These are phyloP conservation scores for Anomalospiza imberbis DNA, from an alignment of 2,797 vertebrate species.

Conservation along the genomic window DNA sequence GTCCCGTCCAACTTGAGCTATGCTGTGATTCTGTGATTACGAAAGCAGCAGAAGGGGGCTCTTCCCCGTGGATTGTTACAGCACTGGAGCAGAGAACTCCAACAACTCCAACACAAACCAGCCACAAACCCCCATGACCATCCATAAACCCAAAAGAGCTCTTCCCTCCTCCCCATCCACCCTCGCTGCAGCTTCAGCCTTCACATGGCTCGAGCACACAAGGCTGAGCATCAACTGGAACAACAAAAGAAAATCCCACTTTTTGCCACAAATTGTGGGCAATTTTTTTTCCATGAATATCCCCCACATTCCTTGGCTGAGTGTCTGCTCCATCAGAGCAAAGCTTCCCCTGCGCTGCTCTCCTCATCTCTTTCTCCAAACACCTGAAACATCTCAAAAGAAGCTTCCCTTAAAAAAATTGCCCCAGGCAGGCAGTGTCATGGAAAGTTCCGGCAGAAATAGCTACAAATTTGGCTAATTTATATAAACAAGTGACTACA, in stretches of 20 bases:
- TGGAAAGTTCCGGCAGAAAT: not conserved
- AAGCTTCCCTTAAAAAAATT: not conserved
- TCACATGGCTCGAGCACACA: not conserved
- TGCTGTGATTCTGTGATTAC: not conserved
- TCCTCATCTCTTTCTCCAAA: not conserved
- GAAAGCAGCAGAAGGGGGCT: not conserved
- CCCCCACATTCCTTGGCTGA: fast-evolving
- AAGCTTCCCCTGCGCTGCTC: not conserved
- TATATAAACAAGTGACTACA: not conserved
- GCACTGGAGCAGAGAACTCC: not conserved
- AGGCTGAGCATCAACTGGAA: not conserved
- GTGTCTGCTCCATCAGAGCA: not conserved
- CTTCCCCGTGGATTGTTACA: not conserved
- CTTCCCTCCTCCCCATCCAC: not conserved
- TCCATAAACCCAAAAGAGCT: not conserved
- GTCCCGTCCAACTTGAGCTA: not conserved
- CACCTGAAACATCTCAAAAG: not conserved
- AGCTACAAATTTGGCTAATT: not conserved
- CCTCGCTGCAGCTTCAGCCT: not conserved
- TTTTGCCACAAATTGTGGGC: not conserved
- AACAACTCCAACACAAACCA: not conserved
- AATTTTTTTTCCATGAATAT: not conserved
- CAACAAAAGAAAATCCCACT: not conserved
- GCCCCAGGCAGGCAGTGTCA: not conserved
- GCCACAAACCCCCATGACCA: not conserved